Evolutionary conservation across 2,113 vertebrate species (phyloP).

Genomic region (Jacana jacana): DNA sequence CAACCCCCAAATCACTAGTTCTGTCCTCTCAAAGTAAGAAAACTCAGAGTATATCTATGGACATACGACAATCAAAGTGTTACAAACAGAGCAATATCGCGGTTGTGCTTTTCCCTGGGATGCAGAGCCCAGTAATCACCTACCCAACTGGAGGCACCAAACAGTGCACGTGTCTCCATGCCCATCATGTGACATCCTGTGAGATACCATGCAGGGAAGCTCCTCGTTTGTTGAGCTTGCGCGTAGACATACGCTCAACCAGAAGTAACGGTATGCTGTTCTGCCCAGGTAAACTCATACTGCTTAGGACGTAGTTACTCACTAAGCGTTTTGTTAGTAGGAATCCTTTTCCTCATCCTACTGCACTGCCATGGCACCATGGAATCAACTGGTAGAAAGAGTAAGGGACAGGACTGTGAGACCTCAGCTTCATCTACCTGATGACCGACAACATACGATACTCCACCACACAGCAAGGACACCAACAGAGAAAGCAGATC

Average conservation of each 20-base stretch:
- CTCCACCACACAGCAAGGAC: background rate
- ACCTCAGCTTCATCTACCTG: background rate
- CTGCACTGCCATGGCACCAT: background rate
- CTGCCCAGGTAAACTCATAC: background rate
- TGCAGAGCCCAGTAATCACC: background rate
- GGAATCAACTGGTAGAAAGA: background rate
- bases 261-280: background rate
- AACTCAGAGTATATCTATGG: background rate
- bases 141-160: accelerated
- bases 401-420: too few species aligned
- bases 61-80: background rate
- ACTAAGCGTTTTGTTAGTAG: background rate
- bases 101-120: background rate
- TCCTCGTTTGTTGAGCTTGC: background rate
- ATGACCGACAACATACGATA: background rate
- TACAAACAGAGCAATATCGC: background rate
- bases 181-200: accelerated
- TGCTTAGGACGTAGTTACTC: background rate
- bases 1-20: background rate
- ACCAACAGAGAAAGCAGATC: background rate
- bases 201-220: background rate
- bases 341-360: background rate
- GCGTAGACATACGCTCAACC: accelerated
- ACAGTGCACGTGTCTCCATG: accelerated
- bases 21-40: background rate